Conservation (phyloP, 2,888 invertebrate species). For the Micropterix aruncella region DNA sequence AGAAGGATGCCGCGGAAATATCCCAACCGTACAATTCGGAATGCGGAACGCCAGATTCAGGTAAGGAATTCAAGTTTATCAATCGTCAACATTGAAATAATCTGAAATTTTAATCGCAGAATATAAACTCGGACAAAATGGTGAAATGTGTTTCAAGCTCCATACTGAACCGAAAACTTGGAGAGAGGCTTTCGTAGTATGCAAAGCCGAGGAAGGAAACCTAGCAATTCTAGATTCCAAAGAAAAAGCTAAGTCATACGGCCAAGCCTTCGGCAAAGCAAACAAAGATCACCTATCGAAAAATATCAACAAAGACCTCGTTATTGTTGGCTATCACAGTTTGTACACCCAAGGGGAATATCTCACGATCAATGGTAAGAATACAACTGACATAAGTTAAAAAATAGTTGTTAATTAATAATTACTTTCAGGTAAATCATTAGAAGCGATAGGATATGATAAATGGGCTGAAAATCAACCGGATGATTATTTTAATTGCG, state of each 20-base stretch:
- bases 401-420: no score
- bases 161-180: not conserved
- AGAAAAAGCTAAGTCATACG: not conserved
- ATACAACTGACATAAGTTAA: no score
- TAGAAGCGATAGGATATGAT: no score
- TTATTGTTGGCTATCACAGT: not conserved
- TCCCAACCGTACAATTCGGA: not conserved
- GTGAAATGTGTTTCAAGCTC: not conserved
- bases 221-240: not conserved
- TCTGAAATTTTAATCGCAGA: no score
- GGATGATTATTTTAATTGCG: no score
- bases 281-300: not conserved
- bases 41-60: not conserved
- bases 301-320: not conserved
- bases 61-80: not conserved
- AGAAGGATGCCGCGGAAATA: not conserved
- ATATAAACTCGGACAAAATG: not conserved
- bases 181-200: not conserved
- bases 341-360: not conserved
- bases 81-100: no score
- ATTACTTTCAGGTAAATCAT: no score
- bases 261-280: not conserved
- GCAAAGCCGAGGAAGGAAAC: not conserved
- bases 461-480: no score
- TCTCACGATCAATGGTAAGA: not conserved